Conservation (phyloP, 2,888 invertebrate species). For the Caenorhabditis sp. region DNA sequence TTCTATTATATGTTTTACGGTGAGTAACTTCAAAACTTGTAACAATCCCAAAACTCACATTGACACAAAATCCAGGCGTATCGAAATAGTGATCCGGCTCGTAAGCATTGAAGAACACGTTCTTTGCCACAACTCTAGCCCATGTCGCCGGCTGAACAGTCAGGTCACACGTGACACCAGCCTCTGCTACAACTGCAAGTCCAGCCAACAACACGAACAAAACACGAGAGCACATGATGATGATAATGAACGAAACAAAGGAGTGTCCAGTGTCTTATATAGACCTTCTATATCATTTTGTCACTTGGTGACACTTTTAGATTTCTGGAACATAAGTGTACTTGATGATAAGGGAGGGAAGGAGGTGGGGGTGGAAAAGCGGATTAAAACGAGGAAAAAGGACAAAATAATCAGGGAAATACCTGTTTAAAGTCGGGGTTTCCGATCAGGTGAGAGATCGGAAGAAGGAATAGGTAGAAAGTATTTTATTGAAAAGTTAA, state of each 20-base stretch:
- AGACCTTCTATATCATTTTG: constrained; percentile 18
- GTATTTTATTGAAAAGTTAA: not conserved
- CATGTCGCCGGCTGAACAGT: constrained; percentile 38
- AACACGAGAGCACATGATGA: constrained; percentile 37
- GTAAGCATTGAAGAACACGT: constrained; percentile 61
- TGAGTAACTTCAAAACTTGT: no score
- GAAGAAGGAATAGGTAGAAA: not conserved
- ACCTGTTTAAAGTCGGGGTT: not conserved
- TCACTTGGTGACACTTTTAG: constrained; percentile 30
- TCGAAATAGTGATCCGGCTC: constrained; percentile 37
- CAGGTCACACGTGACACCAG: constrained; percentile 47
- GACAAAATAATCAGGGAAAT: constrained; percentile 2
- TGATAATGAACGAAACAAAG: constrained; percentile 16
- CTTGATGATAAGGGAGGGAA: constrained; percentile 2
- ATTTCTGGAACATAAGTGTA: constrained; percentile 14
- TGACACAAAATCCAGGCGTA: constrained; percentile 49
- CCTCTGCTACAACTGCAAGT: not conserved
- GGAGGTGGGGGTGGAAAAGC: constrained; percentile 21
- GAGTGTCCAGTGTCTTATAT: constrained; percentile 25
- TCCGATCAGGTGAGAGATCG: constrained; percentile 12
- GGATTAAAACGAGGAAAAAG: constrained; percentile 25
- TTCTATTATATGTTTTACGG: no score
- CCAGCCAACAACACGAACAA: constrained; percentile 24
- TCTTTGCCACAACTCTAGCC: constrained; percentile 42
- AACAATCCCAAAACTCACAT: constrained; percentile 20